A percentile compares a stretch with the other conserved stretches of the same genome.
phyloP scores from a whole-genome alignment of 2,888 invertebrate species.

The Dynastes grantii region DNA sequence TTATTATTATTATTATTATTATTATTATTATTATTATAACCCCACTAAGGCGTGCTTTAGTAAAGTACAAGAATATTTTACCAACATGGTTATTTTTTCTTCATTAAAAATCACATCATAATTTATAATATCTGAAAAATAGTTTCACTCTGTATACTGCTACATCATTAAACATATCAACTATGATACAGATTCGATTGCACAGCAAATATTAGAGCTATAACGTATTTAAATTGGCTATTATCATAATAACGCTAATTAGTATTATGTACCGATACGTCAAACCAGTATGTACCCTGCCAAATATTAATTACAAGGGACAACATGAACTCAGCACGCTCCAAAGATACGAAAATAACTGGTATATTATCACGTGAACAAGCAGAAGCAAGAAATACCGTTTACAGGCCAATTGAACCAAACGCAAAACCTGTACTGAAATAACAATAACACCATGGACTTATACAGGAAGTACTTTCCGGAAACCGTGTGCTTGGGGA shows the following conservation, averaged over 20 bases:
- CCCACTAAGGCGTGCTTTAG: too few relatives aligned
- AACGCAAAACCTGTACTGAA: background rate
- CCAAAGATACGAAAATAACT: slow-evolving; percentile 10
- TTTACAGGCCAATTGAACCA: slow-evolving; percentile 19
- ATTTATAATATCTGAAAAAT: too few relatives aligned
- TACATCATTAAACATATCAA: background rate
- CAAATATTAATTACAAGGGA: slow-evolving; percentile 41
- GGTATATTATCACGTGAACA: background rate
- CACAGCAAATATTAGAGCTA: slow-evolving; percentile 12
- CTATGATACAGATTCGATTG: slow-evolving; percentile 24
- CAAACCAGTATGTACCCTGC: slow-evolving; percentile 5
- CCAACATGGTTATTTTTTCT: too few relatives aligned
- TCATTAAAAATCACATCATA: too few relatives aligned
- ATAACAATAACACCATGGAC: slow-evolving; percentile 9
- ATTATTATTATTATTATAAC: too few relatives aligned
- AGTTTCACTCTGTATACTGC: slow-evolving; percentile 8
- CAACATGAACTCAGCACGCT: slow-evolving; percentile 42
- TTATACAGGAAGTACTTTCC: background rate
- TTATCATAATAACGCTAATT: slow-evolving; percentile 25
- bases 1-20: too few relatives aligned
- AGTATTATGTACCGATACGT: background rate
- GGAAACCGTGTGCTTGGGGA: slow-evolving; percentile 24
- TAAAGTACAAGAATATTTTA: too few relatives aligned
- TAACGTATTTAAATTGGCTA: slow-evolving; percentile 16
- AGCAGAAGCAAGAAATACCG: slow-evolving; percentile 26